phyloP scores from a whole-genome alignment of 2,113 vertebrate species.

The Sitta europaea region DNA sequence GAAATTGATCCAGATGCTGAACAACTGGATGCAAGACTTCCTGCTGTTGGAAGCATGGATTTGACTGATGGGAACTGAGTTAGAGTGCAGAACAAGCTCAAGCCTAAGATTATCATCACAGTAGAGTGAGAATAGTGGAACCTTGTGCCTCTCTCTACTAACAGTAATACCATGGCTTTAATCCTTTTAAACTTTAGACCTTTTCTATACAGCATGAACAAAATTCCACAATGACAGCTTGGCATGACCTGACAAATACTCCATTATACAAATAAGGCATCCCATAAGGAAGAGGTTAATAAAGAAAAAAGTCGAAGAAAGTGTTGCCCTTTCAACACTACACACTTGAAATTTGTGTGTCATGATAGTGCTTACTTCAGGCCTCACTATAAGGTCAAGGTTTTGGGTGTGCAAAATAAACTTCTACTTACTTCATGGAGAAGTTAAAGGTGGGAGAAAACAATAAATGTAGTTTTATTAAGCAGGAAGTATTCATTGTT shows the following conservation, averaged over 20 bases:
- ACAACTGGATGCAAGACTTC: neutral
- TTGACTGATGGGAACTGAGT: neutral
- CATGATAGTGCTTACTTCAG: neutral
- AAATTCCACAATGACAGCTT: neutral
- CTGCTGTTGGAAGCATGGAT: neutral
- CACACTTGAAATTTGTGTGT: accelerated
- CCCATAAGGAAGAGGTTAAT: neutral
- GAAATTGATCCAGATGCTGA: neutral
- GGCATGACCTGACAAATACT: neutral
- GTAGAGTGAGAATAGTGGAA: neutral
- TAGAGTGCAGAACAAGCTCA: neutral
- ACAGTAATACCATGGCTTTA: neutral
- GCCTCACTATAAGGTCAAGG: accelerated
- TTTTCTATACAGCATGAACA: neutral
- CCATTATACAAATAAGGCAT: neutral
- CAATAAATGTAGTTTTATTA: neutral
- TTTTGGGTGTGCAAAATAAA: neutral
- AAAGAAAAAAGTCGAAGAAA: neutral
- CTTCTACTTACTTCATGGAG: neutral
- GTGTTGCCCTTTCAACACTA: neutral
- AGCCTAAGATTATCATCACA: accelerated
- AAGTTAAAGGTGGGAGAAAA: neutral
- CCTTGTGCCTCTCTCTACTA: neutral
- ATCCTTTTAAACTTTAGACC: neutral
- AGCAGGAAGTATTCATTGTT: neutral